Evolutionary conservation across 2,888 invertebrate genomes (phyloP), one percentile per base, ranked within the genome.

Genomic region (Sturmia bella): DNA sequence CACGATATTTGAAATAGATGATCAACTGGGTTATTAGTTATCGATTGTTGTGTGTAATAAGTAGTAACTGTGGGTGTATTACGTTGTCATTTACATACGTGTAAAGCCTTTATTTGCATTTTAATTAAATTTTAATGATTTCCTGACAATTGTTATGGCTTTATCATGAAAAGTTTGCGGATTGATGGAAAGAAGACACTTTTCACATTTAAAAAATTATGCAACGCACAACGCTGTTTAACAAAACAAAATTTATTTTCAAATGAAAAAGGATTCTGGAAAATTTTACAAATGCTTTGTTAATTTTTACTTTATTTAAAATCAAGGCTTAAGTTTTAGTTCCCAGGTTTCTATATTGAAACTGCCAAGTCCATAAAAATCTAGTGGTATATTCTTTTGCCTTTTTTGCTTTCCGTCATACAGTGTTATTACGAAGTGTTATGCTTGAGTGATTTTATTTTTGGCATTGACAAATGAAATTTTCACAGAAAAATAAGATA

Each of bases 91-190:
- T 19, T 21, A 39, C 39, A 39, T 41, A 17, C 32, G 32, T 15
- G 52, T 24, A n/a, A 52, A 52, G 24, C 12, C 3, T 15, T 21
- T 37, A 77, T 77, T 77, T 70, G 63, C 77, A 77, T 70, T 70
- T 77, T 48, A 77, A 70, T 77, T 70, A 64, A 61, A 70, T 64
- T 50, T 77, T 32, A 70, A 70, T 77, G 56, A 70, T 57, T 77
- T 77, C 56, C 63, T 64, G 70, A 70, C 63, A 64, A 77, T 52
- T 59, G 27, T 41, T 19, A 41, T 52, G 50, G 32, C 59, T 74
- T 48, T 48, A 64, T 24, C 39, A 12, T 45, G 27, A 15, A 56
- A 39, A 54, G 3, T 63, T 57, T 37, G n/a, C 1, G 32, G 9
- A 63, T 17, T 45, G 12, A 24, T 15, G 12, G 4, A 1, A 43